phyloP scores from a whole-genome alignment of 2,113 vertebrate species.

The Cichladusa arquata region DNA sequence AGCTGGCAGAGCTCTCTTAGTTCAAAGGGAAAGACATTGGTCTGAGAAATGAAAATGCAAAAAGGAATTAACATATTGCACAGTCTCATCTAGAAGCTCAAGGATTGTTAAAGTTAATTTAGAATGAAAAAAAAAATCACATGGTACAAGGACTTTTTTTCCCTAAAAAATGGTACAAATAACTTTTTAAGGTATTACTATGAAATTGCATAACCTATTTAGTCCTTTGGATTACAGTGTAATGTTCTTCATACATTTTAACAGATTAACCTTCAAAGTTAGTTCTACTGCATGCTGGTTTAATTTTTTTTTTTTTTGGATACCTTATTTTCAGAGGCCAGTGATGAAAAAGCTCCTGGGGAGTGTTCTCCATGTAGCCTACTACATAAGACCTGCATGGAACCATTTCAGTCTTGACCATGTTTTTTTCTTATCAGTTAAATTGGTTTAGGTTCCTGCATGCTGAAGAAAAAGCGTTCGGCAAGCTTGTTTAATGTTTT shows the following conservation, averaged over 20 bases:
- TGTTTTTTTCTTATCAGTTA: not conserved
- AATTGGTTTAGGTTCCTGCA: not conserved
- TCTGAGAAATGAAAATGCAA: not conserved
- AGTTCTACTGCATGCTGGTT: not conserved
- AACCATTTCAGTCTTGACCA: not conserved
- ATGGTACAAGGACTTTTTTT: not conserved
- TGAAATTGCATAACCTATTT: not conserved
- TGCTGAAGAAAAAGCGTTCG: not conserved
- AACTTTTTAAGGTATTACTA: not conserved
- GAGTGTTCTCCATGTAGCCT: not conserved
- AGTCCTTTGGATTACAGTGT: not conserved
- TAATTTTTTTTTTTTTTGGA: not conserved
- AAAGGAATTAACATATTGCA: not conserved
- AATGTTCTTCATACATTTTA: not conserved
- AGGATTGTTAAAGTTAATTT: not conserved
- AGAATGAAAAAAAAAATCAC: not conserved
- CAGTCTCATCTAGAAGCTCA: not conserved
- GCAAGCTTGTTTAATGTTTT: not conserved
- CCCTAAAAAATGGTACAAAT: not conserved
- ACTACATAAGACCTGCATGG: rapidly evolving
- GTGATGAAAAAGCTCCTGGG: not conserved
- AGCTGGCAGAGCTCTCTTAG: not conserved
- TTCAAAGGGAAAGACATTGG: not conserved
- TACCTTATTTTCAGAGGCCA: not conserved
- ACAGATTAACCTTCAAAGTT: not conserved